phyloP scores from a whole-genome alignment of 2,113 vertebrate species.

The Drymodes brunneopygia region DNA sequence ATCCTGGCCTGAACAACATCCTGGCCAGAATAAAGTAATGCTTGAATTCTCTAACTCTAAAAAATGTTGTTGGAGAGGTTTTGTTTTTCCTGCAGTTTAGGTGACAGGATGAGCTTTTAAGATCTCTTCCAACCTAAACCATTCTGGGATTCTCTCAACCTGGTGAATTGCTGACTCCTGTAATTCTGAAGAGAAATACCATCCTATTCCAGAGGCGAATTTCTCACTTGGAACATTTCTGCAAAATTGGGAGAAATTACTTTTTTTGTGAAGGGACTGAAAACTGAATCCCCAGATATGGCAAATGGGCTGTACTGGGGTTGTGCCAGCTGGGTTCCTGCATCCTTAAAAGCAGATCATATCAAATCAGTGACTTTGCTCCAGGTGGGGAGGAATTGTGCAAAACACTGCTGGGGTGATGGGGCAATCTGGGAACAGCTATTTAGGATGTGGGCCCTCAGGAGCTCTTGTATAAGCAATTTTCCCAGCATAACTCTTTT shows the following conservation, averaged over 20 bases:
- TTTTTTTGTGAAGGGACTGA: background rate
- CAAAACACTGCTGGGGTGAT: background rate
- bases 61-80: background rate
- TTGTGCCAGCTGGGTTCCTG: rapidly evolving
- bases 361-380: background rate
- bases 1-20: background rate
- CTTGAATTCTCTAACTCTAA: background rate
- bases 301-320: background rate
- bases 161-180: background rate
- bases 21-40: background rate
- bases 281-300: background rate
- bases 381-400: background rate
- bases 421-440: background rate
- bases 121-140: background rate
- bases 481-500: background rate
- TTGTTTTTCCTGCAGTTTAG: background rate
- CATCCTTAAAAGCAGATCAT: background rate
- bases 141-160: background rate
- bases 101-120: background rate
- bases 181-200: background rate
- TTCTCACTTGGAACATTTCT: background rate
- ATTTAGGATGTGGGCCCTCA: background rate
- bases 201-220: background rate
- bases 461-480: background rate
- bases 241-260: background rate